Evolutionary conservation across 2,113 vertebrate genomes (phyloP), one percentile per base, ranked within the genome.

Genomic region (Heteronetta atricapilla): DNA sequence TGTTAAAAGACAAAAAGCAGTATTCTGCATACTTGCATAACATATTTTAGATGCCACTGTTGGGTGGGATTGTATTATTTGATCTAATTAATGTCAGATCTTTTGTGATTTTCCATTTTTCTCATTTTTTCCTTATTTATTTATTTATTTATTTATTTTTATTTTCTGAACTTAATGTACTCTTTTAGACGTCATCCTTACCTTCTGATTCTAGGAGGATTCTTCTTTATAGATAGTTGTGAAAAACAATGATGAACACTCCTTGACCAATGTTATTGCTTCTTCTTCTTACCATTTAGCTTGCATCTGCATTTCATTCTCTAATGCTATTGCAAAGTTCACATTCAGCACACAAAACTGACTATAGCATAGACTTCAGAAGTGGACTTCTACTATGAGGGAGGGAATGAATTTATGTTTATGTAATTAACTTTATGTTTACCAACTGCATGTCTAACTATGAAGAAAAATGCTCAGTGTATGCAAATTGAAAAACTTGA

Each of bases 141-240:
- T n/a, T n/a, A n/a, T 69, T 40, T 15, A 46, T 14, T 62, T 10
- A 21, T 55, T 63, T 62, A 7, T 4, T 42, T 4, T 42, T 81
- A 34, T 17, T 16, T 2, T 7, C 3, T 0, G 7, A 36, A 11
- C 33, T 53, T 38, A 20, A 74, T 22, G 4, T 44, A 36, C 3
- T 75, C 36, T 22, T 82, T 76, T 18, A 62, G 26, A 76, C 9
- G 34, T 83, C 5, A 50, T 59, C 25, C 26, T 44, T 73, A 73
- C 21, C 6, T 52, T 38, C 21, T 8, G 6, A 20, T 58, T 70
- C 15, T 64, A 58, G 21, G 8, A 46, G 22, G 14, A 10, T 42
- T 66, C 33, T 23, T 10, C n/a, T 36, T 72, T n/a, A n/a, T 36
- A 8, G 13, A 11, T 53, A 59, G 22, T n/a, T 66, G 15, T 80